Evolutionary conservation across 2,113 vertebrate species (phyloP), one percentile per base, ranked within the genome.

Genomic region (Polyodon spathula): DNA sequence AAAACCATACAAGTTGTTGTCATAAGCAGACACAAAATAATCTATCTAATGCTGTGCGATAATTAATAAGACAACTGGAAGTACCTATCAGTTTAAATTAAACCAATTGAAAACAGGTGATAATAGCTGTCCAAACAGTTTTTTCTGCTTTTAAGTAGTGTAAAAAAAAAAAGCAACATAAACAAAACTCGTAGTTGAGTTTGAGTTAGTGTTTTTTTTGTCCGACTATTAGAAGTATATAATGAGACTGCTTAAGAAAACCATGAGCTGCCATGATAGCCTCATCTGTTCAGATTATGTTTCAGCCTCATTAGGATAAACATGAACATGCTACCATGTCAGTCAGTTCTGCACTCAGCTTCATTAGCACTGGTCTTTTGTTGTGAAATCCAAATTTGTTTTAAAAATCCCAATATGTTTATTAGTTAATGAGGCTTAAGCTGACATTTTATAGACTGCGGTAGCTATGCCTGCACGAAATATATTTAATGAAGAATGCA

Each of bases 1-100:
- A 55, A 56, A 70, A 69, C 64, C 54, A 52, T 57, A 56, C 56
- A n/a, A n/a, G n/a, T n/a, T n/a, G n/a, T n/a, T n/a, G n/a, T n/a
- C n/a, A n/a, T n/a, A n/a, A n/a, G n/a, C n/a, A n/a, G n/a, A n/a
- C n/a, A n/a, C n/a, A n/a, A n/a, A 7, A 10, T 50, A 50, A 50
- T 5, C 46, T 14, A 5, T 50, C 4, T 12, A 10, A 50, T 50
- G 10, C 46, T 50, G 11, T 5, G 11, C 7, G 46, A 14, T 10
- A 50, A 50, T 50, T 50, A 10, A 50, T 14, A 10, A 50, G 46
- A 50, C 46, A 50, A 50, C 6, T 50, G 46, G 6, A 50, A 50
- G 46, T 5, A 2, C 6, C n/a, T 50, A 10, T 10, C 5, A 50
- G 46, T n/a, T n/a, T n/a, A n/a, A n/a, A n/a, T n/a, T n/a, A n/a